Base-by-base conservation (phyloP, 2,888 invertebrate species). In the Bedellia somnulentella region DNA sequence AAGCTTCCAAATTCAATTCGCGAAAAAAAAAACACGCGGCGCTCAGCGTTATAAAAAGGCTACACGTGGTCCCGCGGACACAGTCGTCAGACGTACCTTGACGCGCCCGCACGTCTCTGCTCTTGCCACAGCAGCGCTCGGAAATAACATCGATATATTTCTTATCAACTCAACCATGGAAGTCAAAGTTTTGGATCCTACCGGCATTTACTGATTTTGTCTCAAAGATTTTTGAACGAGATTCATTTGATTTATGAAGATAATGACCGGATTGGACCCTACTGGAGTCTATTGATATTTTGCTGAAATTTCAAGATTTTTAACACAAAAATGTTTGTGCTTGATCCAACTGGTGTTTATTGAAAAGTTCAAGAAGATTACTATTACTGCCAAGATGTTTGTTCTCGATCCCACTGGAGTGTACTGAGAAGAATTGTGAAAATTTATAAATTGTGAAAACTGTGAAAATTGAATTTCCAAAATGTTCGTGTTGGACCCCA, bases 1-100 rank as follows among this genome's bases (percentile, higher is more conserved):
- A 71, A 73, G 68, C 70, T 68, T 66, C 70, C 66, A 68, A 71
- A 71, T 64, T 70, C 58, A 51, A 63, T 64, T 61, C 57, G 67
- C 70, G 57, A 67, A 75, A 70, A 58, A 70, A 66, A 71, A 56
- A 57, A 63, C 67, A 58, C n/a, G 62, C 51, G 53, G 60, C 54
- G 47, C 56, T 39, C 58, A 55, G 46, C 49, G 52, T 46, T 70
- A 70, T 73, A 73, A 60, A 73, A 60, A 51, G 8, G 40, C 42
- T 44, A 61, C 70, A 71, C 71, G 70, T 71, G 71, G 51, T 46
- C 46, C 44, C 48, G 46, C 42, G 49, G 49, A 56, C 56, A 45
- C 61, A 75, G 73, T 71, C 60, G 52, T 42, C 38, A 55, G 59
- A 55, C 57, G 52, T 45, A 42, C 51, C 37, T 48, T 38, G 43